phyloP scores from a whole-genome alignment of 37 sponge, comb jelly and placozoan species.

The Ianthella basta region DNA sequence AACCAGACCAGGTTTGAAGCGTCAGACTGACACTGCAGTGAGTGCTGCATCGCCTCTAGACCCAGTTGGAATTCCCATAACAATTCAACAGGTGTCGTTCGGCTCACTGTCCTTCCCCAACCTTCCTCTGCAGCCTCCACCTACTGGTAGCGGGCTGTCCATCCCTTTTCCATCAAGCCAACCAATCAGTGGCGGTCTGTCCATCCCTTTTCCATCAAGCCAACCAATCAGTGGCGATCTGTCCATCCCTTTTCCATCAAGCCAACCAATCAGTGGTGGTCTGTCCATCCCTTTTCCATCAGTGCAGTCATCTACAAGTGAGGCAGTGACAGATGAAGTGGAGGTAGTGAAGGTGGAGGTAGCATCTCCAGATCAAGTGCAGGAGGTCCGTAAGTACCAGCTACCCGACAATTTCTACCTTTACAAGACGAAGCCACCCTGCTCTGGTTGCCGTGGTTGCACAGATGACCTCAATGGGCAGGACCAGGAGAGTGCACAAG shows the following conservation, averaged over 20 bases:
- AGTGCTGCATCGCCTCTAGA: neutral
- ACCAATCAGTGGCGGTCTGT: too few relatives aligned
- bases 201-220: too few relatives aligned
- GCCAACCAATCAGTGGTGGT: too few relatives aligned
- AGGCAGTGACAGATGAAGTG: constrained; percentile 48
- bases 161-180: too few relatives aligned
- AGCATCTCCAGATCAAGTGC: constrained; percentile 65
- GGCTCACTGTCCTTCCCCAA: neutral
- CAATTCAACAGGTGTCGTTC: too few relatives aligned
- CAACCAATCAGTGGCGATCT: too few relatives aligned
- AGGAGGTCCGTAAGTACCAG: constrained; percentile 49
- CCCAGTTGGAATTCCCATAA: too few relatives aligned
- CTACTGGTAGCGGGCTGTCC: neutral
- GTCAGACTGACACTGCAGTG: neutral
- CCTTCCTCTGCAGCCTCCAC: neutral
- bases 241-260: too few relatives aligned
- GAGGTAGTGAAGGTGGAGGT: constrained; percentile 48
- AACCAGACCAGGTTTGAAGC: constrained; percentile 21
- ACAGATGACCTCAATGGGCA: constrained; percentile 35
- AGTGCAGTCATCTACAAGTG: neutral
- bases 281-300: too few relatives aligned
- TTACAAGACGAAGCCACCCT: constrained; percentile 65
- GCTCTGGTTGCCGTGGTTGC: constrained; percentile 88
- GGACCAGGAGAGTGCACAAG: neutral
- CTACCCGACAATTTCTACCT: constrained; percentile 78